Conservation (phyloP, 2,797 vertebrate genomes). For the Vipera latastei region DNA sequence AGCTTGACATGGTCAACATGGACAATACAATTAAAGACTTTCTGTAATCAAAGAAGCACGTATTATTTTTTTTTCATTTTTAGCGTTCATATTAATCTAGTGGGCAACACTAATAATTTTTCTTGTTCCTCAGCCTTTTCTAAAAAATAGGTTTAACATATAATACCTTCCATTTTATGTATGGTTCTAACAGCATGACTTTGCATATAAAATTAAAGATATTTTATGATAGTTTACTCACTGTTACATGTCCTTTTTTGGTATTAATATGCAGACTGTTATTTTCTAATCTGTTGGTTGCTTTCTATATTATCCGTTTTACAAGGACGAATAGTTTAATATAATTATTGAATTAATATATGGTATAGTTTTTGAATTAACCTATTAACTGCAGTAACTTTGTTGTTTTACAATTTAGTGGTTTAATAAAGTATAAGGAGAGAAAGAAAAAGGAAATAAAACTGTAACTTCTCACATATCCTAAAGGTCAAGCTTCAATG, state of each 20-base stretch:
- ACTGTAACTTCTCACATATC: conserved; percentile 21
- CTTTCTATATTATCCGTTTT: neutral
- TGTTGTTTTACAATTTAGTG: conserved; percentile 34
- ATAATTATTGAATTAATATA: neutral
- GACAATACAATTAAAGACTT: neutral
- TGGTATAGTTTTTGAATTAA: neutral
- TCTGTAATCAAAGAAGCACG: neutral
- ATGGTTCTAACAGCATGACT: neutral
- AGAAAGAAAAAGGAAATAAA: conserved; percentile 14
- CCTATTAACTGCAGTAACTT: neutral
- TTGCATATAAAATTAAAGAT: neutral
- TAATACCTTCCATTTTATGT: neutral
- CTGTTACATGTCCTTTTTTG: neutral
- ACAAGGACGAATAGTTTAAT: neutral
- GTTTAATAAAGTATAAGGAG: conserved; percentile 19
- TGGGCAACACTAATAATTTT: neutral
- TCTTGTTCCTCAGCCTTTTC: neutral
- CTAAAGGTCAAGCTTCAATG: neutral
- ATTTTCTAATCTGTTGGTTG: neutral
- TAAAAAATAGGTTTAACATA: neutral
- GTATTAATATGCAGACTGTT: neutral
- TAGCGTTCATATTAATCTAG: neutral
- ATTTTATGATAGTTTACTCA: neutral
- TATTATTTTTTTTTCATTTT: neutral
- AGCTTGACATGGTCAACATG: neutral